A percentile compares a stretch with the other conserved stretches of the same genome.
phyloP scores from a whole-genome alignment of 23 tunicate genomes.

The Trididemnum clinides region DNA sequence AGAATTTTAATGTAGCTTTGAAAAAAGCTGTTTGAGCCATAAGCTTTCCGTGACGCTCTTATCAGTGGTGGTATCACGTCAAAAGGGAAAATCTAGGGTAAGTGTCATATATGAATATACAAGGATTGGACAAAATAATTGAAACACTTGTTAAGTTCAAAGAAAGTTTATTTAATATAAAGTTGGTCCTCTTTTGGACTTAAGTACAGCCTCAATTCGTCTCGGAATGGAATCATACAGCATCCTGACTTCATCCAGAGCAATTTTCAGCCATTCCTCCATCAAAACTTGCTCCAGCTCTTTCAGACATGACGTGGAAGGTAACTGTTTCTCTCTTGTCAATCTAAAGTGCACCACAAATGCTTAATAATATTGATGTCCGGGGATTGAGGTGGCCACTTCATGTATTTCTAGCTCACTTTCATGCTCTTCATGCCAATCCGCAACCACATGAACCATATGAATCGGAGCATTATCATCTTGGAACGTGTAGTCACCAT shows the following conservation, averaged over 20 bases:
- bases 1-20: too few relatives aligned
- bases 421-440: neutral
- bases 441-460: neutral
- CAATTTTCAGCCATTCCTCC: neutral
- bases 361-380: neutral
- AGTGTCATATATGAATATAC: too few relatives aligned
- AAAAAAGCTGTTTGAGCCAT: too few relatives aligned
- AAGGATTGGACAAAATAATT: too few relatives aligned
- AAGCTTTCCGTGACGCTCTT: too few relatives aligned
- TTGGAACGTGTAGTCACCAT: neutral
- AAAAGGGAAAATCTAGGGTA: too few relatives aligned
- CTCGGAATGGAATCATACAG: neutral
- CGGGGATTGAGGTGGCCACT: neutral
- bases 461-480: neutral
- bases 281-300: neutral
- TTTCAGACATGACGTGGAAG: neutral
- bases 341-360: neutral
- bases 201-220: neutral
- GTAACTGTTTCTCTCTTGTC: neutral
- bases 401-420: neutral
- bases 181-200: neutral
- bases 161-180: too few relatives aligned
- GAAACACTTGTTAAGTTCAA: too few relatives aligned
- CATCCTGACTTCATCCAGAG: neutral
- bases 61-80: too few relatives aligned